These are phyloP conservation scores for Megaptera novaeangliae DNA, from an alignment of 2,113 vertebrate genomes.

Conservation along the genomic window DNA sequence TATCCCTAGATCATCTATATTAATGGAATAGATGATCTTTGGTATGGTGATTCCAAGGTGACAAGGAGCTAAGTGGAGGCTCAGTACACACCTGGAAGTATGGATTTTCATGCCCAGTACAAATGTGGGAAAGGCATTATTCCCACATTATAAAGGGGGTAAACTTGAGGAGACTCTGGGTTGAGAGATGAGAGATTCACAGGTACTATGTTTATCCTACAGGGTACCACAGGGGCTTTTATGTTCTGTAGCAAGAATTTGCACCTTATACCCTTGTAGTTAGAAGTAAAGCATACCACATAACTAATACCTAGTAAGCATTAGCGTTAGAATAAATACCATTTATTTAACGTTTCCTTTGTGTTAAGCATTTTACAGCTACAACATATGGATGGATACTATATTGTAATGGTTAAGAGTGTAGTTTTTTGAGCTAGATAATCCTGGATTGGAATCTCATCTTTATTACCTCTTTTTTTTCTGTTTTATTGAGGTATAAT, in stretches of 20 bases:
- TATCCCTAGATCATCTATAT: not conserved
- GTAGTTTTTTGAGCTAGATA: not conserved
- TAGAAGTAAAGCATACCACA: not conserved
- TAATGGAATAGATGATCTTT: not conserved
- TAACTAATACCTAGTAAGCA: not conserved
- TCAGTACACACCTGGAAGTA: not conserved
- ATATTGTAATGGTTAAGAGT: not conserved
- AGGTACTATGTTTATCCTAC: not conserved
- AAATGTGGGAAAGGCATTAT: not conserved
- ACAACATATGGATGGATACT: not conserved
- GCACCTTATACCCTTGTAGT: not conserved
- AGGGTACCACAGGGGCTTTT: not conserved
- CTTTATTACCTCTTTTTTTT: not conserved
- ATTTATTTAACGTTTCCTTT: not conserved
- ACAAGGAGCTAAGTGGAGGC: not conserved
- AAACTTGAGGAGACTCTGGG: not conserved
- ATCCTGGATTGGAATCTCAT: not conserved
- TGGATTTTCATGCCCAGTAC: not conserved
- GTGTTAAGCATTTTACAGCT: not conserved
- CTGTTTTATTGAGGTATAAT: not conserved
- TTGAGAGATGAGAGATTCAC: not conserved
- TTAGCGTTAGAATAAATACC: not conserved
- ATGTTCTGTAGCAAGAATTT: not conserved
- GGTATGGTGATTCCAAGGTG: not conserved
- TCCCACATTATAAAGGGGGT: not conserved